Evolutionary conservation across 2,888 invertebrate species (phyloP).

Genomic region (Dione juno): DNA sequence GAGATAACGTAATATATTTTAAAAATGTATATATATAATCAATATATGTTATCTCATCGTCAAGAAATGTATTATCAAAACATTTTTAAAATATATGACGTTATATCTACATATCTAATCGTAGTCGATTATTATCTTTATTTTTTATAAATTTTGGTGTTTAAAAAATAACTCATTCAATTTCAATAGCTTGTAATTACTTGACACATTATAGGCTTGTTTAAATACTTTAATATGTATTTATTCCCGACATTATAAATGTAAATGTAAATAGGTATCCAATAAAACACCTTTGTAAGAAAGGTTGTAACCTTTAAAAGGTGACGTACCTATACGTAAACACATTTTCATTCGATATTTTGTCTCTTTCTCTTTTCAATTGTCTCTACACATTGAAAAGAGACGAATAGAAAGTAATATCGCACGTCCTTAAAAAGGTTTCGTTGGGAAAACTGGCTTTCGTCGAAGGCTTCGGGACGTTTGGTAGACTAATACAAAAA

Average conservation of each 20-base stretch:
- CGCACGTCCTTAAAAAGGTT: conserved; percentile 73
- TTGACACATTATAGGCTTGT: conserved; percentile 12
- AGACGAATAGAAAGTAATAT: conserved; percentile 70
- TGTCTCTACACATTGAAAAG: conserved; percentile 57
- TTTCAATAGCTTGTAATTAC: conserved; percentile 6
- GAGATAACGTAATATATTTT: too few relatives aligned
- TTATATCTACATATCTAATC: too few relatives aligned
- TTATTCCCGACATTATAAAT: conserved; percentile 4
- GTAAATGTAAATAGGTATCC: conserved; percentile 15
- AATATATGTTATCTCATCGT: neutral
- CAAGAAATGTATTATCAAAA: too few relatives aligned
- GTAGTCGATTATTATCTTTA: too few relatives aligned
- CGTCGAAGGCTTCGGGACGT: conserved; percentile 76
- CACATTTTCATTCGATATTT: conserved; percentile 39
- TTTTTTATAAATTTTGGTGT: too few relatives aligned
- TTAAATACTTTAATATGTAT: neutral
- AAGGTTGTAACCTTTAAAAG: conserved; percentile 22
- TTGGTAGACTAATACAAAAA: neutral
- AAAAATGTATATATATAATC: too few relatives aligned
- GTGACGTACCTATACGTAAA: conserved; percentile 33
- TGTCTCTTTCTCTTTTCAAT: conserved; percentile 57
- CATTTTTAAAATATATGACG: too few relatives aligned
- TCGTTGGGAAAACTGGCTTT: conserved; percentile 74
- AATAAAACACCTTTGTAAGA: conserved; percentile 28
- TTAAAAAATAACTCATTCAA: conserved; percentile 13